These are phyloP conservation scores for Calephelis virginiensis DNA, from an alignment of 1,140 invertebrate genomes.

Conservation along the genomic window DNA sequence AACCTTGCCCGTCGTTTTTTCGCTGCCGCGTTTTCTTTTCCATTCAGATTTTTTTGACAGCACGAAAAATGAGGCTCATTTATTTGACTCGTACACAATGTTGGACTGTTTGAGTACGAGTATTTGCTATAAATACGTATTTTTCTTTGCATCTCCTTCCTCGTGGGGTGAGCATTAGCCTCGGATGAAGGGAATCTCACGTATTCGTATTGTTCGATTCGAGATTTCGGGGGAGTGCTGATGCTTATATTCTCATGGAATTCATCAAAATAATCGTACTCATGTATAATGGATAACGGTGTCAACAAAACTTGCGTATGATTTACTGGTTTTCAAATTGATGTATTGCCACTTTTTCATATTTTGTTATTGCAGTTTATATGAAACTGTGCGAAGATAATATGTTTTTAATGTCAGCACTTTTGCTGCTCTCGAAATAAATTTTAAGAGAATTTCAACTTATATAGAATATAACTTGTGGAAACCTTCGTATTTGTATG, in stretches of 20 bases:
- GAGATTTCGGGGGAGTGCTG: conserved; percentile 74
- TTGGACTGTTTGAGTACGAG: conserved; percentile 77
- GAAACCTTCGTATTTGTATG: no score
- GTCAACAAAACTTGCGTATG: conserved; percentile 57
- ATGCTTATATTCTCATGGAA: conserved; percentile 67
- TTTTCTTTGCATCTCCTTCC: conserved; percentile 77
- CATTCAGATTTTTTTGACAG: conserved; percentile 78
- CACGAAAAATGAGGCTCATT: conserved; percentile 77
- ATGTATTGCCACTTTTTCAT: conserved; percentile 23
- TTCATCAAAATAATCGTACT: conserved; percentile 73
- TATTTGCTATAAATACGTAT: conserved; percentile 79
- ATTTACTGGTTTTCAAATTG: conserved; percentile 43
- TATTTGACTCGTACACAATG: conserved; percentile 78
- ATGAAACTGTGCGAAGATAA: background rate
- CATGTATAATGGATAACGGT: conserved; percentile 67
- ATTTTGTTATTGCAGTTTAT: conserved; percentile 1
- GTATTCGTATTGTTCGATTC: conserved; percentile 73
- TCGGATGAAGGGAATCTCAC: conserved; percentile 66
- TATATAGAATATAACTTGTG: no score
- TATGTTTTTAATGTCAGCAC: no score
- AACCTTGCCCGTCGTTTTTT: conserved; percentile 69
- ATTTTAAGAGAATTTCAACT: no score
- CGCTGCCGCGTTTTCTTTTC: conserved; percentile 72
- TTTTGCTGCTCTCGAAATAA: no score
- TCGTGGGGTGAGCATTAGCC: conserved; percentile 73